Percentiles rank a stretch among this genome's conserved stretches.
Conservation (phyloP, 2,113 vertebrate genomes). For the Equus przewalskii region DNA sequence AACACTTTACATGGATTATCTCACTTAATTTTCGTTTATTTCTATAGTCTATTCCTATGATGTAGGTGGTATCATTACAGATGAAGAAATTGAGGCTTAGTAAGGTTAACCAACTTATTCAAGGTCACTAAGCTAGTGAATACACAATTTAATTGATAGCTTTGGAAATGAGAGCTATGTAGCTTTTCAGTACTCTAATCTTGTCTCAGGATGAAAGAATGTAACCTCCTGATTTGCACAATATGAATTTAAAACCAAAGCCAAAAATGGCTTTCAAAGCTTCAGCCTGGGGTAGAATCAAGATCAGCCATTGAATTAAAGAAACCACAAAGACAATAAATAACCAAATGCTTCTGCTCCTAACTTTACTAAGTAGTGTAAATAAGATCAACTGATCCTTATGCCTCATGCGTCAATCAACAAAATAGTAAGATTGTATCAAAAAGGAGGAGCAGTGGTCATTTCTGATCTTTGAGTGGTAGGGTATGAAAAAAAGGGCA, state of each 20-base stretch:
- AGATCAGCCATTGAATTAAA: constrained; percentile 12
- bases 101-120: neutral
- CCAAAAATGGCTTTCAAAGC: constrained; percentile 14
- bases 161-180: neutral
- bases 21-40: constrained; percentile 13
- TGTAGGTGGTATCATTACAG: neutral
- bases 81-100: constrained; percentile 2
- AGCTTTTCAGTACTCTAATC: neutral
- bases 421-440: neutral
- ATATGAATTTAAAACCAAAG: constrained; percentile 26
- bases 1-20: neutral
- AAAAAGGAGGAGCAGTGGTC: neutral
- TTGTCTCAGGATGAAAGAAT: neutral
- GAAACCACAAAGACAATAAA: constrained; percentile 14
- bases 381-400: neutral
- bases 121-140: constrained; percentile 32
- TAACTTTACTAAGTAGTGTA: neutral
- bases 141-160: neutral
- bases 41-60: neutral
- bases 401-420: neutral
- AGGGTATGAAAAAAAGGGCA: neutral
- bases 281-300: neutral
- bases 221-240: neutral
- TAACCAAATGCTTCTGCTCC: constrained; percentile 7
- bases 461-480: neutral